Evolutionary conservation across 2,797 vertebrate genomes (phyloP).

Genomic region (Poecile montanus): DNA sequence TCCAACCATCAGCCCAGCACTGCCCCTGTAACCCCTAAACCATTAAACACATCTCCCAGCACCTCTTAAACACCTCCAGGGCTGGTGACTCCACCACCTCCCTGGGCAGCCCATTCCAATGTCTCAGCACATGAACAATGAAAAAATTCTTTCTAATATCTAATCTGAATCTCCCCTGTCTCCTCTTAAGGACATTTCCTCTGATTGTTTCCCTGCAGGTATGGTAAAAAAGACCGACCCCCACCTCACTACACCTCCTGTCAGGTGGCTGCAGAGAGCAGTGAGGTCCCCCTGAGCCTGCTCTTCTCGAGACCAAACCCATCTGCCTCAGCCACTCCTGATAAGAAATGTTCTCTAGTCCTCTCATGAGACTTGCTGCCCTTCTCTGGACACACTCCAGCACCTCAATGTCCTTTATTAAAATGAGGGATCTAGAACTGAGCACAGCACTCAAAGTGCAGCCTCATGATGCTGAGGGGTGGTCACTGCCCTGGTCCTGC

Average conservation of each 20-base stretch:
- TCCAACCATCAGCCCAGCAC: neutral
- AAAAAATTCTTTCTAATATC: neutral
- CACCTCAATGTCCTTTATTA: neutral
- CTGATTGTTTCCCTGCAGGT: neutral
- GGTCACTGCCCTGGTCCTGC: neutral
- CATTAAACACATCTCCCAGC: neutral
- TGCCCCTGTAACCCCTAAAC: neutral
- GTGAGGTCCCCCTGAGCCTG: neutral
- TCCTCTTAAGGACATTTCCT: neutral
- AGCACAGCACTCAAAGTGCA: fast-evolving
- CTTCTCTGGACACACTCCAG: neutral
- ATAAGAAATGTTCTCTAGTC: neutral
- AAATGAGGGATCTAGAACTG: neutral
- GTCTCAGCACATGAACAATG: neutral
- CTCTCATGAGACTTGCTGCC: neutral
- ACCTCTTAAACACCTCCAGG: neutral
- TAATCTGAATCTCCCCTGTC: neutral
- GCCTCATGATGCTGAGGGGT: neutral
- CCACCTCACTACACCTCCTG: neutral
- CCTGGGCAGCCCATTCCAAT: neutral
- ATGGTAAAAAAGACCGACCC: neutral
- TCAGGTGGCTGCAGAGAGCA: neutral
- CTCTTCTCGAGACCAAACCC: neutral
- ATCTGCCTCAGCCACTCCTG: neutral
- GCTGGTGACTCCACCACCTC: neutral